Evolutionary conservation across 2,113 vertebrate species (phyloP).

Genomic region (Poeciliopsis prolifica): DNA sequence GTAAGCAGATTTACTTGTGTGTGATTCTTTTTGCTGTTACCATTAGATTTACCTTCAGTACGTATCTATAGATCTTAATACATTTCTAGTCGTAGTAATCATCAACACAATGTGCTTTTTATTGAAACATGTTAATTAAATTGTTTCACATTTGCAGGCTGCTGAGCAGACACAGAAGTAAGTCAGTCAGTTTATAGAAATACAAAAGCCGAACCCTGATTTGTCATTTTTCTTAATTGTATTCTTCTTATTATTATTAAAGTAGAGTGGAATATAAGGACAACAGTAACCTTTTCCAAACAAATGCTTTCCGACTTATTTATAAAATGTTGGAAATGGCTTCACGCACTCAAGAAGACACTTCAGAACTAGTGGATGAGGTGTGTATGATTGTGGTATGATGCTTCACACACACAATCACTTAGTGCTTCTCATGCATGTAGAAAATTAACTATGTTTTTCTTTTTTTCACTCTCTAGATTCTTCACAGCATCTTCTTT

Average conservation of each 20-base stretch:
- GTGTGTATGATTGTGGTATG: conserved; percentile 9
- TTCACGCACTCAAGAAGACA: accelerated
- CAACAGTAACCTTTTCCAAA: accelerated
- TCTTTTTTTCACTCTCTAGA: conserved; percentile 1
- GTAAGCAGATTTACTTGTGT: conserved; percentile 5
- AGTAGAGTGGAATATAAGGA: not conserved
- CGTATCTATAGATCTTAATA: not conserved
- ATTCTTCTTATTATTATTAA: not conserved
- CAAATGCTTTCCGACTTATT: conserved; percentile 2
- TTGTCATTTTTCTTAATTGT: not conserved
- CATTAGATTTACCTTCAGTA: not conserved
- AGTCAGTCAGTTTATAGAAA: not conserved
- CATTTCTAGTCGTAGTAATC: not conserved
- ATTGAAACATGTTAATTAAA: not conserved
- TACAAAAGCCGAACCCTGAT: not conserved
- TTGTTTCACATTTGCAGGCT: not conserved
- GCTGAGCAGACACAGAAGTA: accelerated
- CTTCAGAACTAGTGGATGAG: conserved; percentile 27
- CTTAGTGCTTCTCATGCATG: not conserved
- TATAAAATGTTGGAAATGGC: accelerated
- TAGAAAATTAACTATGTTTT: not conserved
- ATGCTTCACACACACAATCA: not conserved
- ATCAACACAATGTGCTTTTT: not conserved
- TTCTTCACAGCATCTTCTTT: conserved; percentile 51
- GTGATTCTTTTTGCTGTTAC: not conserved